A percentile compares a stretch with the other conserved stretches of the same genome.
phyloP scores from a whole-genome alignment of 2,888 invertebrate species.

The Drosophila siamana region DNA sequence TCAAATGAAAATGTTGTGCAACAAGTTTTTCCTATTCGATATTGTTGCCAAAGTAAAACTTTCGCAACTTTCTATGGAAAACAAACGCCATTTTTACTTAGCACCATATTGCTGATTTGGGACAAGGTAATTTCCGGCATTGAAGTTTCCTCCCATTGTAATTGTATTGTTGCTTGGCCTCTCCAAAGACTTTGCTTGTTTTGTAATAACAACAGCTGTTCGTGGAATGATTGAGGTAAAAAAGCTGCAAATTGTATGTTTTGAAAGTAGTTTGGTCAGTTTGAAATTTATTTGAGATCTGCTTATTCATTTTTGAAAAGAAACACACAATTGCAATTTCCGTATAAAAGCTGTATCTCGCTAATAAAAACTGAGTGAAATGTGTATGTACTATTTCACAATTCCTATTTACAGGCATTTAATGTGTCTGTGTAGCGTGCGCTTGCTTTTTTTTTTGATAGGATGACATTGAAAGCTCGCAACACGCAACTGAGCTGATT shows the following conservation, averaged over 20 bases:
- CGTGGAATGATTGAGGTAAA: conserved; percentile 9
- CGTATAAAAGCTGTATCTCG: neutral
- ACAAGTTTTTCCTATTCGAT: conserved; percentile 62
- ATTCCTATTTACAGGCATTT: neutral
- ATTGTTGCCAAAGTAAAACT: conserved; percentile 44
- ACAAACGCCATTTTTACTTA: conserved; percentile 37
- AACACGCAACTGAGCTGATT: conserved; percentile 1
- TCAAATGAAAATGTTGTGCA: conserved; percentile 71
- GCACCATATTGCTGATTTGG: conserved; percentile 53
- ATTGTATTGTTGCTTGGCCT: conserved; percentile 11
- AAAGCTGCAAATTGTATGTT: conserved; percentile 10
- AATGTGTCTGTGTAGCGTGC: neutral
- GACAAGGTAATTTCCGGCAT: conserved; percentile 79
- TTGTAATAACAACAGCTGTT: conserved; percentile 56
- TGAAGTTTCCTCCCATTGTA: conserved; percentile 41
- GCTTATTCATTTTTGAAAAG: conserved; percentile 1
- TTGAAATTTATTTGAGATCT: conserved; percentile 13
- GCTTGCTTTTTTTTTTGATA: conserved; percentile 48
- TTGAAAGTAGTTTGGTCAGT: conserved; percentile 58
- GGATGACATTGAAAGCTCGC: conserved; percentile 50
- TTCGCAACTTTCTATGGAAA: conserved; percentile 54
- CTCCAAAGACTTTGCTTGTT: conserved; percentile 41
- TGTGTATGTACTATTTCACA: neutral
- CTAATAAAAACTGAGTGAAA: neutral
- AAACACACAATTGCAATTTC: neutral